Evolutionary conservation across 2,113 vertebrate species (phyloP).

Genomic region (Nyctereutes procyonoides): DNA sequence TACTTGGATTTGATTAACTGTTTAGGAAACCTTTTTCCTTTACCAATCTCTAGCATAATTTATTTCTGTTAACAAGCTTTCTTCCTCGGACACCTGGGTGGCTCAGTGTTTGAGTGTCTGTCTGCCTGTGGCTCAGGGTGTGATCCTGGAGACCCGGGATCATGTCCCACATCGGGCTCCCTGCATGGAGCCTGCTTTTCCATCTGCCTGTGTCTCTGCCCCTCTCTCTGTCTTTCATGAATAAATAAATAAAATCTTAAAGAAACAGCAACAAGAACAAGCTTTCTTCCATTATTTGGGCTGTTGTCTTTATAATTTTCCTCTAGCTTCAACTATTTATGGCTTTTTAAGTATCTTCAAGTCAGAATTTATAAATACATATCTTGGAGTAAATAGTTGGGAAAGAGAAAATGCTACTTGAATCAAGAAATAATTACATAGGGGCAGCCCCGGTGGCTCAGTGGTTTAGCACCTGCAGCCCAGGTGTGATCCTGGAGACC

Average conservation of each 20-base stretch:
- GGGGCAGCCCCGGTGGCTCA: no score
- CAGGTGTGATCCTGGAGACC: no score
- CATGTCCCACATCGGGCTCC: no score
- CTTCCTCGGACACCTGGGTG: neutral
- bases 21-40: neutral
- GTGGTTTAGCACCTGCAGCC: no score
- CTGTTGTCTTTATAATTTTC: neutral
- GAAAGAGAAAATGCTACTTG: neutral
- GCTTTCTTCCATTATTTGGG: neutral
- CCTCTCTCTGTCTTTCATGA: no score
- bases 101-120: no score
- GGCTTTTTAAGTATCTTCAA: conserved; percentile 13
- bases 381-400: neutral
- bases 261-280: no score
- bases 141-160: no score
- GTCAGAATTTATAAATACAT: neutral
- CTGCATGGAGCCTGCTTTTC: no score
- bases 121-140: no score
- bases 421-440: conserved; percentile 33
- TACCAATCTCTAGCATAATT: neutral
- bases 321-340: neutral
- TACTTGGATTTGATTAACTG: neutral
- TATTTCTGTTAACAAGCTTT: neutral
- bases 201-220: no score
- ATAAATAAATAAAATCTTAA: no score